These are phyloP conservation scores for Branchinecta lindahli DNA, from an alignment of 1,140 invertebrate species.

Conservation along the genomic window DNA sequence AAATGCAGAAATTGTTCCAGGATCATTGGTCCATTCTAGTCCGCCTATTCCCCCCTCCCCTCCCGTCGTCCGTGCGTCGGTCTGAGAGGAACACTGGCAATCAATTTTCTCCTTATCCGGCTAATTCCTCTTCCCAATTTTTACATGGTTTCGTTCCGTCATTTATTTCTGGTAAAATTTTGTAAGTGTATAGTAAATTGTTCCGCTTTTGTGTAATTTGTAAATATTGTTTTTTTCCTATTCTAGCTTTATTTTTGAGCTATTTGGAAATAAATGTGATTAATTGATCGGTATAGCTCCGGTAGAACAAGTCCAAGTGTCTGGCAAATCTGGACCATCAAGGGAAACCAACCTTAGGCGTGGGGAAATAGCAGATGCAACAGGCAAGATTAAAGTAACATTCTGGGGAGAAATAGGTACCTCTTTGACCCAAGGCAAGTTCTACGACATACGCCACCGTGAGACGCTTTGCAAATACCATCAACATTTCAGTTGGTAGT, in stretches of 20 bases:
- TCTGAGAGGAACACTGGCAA: no score
- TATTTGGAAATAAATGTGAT: no score
- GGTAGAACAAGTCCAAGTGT: constrained; percentile 2
- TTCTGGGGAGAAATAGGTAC: background rate
- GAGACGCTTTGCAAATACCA: background rate
- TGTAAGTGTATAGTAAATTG: no score
- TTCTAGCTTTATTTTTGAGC: no score
- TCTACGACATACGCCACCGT: background rate
- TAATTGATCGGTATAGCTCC: background rate
- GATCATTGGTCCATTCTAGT: background rate
- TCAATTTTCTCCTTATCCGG: no score
- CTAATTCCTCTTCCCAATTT: no score
- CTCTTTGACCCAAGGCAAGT: background rate
- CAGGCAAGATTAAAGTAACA: background rate
- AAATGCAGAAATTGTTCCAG: constrained; percentile 1
- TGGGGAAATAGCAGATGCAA: background rate
- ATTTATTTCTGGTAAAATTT: no score
- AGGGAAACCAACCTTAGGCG: background rate
- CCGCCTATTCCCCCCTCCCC: no score
- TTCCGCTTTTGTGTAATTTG: no score
- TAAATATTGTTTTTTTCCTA: no score
- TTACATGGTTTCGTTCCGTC: no score
- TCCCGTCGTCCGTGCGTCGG: no score
- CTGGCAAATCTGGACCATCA: constrained; percentile 2
- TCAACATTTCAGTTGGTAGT: background rate